These are phyloP conservation scores for Emydoidea blandingii DNA, from an alignment of 2,797 vertebrate species.

Conservation along the genomic window DNA sequence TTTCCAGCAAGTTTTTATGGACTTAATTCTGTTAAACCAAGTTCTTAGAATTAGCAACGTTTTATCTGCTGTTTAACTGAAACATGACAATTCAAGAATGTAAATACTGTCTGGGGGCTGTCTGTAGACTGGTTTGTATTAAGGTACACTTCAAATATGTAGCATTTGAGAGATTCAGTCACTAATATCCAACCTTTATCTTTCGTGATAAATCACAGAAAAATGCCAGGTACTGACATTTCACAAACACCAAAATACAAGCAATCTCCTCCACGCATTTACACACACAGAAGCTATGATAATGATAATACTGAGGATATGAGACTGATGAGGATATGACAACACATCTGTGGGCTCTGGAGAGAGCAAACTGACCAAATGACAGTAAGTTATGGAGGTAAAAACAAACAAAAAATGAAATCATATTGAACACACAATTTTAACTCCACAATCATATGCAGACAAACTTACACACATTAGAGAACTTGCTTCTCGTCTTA, in stretches of 20 bases:
- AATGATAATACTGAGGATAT: background rate
- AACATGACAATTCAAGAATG: background rate
- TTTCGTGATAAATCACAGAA: background rate
- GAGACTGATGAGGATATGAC: background rate
- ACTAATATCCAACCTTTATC: background rate
- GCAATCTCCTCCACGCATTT: background rate
- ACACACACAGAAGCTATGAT: background rate
- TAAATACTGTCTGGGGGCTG: background rate
- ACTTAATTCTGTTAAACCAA: background rate
- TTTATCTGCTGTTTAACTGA: background rate
- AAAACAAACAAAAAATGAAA: background rate
- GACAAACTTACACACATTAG: background rate
- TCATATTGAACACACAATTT: background rate
- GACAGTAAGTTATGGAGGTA: background rate
- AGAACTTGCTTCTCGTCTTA: background rate
- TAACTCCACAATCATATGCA: background rate
- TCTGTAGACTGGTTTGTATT: background rate
- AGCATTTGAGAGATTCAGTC: background rate
- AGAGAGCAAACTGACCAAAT: background rate
- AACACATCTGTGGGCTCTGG: accelerated
- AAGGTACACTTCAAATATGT: background rate
- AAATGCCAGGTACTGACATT: background rate
- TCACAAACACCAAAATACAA: background rate
- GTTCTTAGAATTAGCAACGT: background rate
- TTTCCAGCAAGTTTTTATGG: background rate